Base-by-base conservation (phyloP, 2,888 invertebrate species). In the Pheosia gnoma region DNA sequence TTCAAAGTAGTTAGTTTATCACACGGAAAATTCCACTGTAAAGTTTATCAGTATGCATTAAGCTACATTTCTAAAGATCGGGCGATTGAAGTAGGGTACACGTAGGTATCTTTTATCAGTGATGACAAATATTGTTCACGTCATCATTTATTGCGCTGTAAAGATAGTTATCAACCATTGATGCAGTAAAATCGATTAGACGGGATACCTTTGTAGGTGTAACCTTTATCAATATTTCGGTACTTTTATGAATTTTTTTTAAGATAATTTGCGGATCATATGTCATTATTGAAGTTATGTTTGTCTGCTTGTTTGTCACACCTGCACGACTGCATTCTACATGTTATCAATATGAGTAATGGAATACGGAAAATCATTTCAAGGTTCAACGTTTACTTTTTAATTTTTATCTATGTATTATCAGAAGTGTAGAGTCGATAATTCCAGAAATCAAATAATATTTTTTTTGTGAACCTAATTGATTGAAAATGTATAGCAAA, bases 1-100 rank as follows among this genome's bases (percentile, higher is more conserved):
- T 47, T 47, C 47, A 4, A n/a, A 11, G 11, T 47, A 47, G 4
- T 45, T 45, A n/a, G 25, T 13, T 58, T 60, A 63, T 63, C 63
- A 60, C 53, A 59, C 59, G 74, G 75, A 78, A 78, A 61, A 70
- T 78, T 78, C 73, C 79, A 47, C 60, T 38, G 51, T 47, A 37
- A 55, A 58, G 25, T 63, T 66, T 66, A 74, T 72, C 74, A 63
- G 25, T 25, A 58, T 66, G 65, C 60, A 65, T 69, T 65, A 61
- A 62, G 71, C 66, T 66, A 65, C 53, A 13, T 47, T 59, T 53
- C 36, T 10, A 11, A 53, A 53, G 37, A 53, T 53, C 36, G 39
- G 36, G 13, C 53, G 3, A 55, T 55, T 10, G 55, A 55, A n/a
- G 39, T 39, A 39, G 39, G 39, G 13, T 55, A 55, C 66, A 56